Conservation (phyloP, 92 coral and sea anemone species). For the Heliopora coerulea region DNA sequence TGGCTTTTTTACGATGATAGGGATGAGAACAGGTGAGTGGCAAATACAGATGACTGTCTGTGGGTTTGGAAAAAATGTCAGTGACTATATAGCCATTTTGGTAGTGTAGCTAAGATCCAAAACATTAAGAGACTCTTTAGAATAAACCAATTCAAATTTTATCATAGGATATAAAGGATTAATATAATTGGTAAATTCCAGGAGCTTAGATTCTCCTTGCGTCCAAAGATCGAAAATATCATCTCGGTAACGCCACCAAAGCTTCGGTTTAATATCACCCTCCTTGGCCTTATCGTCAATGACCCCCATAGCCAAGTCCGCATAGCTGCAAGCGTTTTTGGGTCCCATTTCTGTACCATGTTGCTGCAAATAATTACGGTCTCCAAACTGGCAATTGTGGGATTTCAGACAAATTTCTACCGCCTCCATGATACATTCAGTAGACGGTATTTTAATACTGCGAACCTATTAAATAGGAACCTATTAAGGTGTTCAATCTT, state of each 20-base stretch:
- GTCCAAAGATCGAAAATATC: slow-evolving; percentile 44
- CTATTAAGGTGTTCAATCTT: slow-evolving; percentile 31
- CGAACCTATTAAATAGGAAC: slow-evolving; percentile 29
- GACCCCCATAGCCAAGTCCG: slow-evolving; percentile 53
- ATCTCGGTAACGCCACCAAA: slow-evolving; percentile 46
- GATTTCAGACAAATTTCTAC: slow-evolving; percentile 45
- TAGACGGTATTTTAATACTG: slow-evolving; percentile 45
- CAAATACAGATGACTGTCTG: too few species aligned
- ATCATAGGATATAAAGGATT: too few species aligned
- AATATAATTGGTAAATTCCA: slow-evolving; percentile 31
- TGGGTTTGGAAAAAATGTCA: too few species aligned
- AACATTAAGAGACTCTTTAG: too few species aligned
- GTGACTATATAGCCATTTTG: too few species aligned
- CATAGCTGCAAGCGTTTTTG: slow-evolving; percentile 51
- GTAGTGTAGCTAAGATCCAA: too few species aligned
- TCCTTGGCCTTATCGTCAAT: slow-evolving; percentile 25
- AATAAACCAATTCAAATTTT: not conserved
- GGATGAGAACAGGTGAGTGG: too few species aligned
- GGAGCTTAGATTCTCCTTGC: slow-evolving; percentile 9
- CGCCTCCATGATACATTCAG: slow-evolving; percentile 54
- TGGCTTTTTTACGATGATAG: too few species aligned
- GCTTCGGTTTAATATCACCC: slow-evolving; percentile 21
- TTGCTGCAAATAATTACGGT: slow-evolving; percentile 33
- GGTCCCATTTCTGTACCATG: slow-evolving; percentile 64
- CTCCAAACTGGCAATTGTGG: slow-evolving; percentile 43